Percentiles rank a stretch among this genome's conserved stretches.
These are phyloP conservation scores for Temnothorax unifasciatus DNA, from an alignment of 2,888 invertebrate genomes.

Conservation along the genomic window DNA sequence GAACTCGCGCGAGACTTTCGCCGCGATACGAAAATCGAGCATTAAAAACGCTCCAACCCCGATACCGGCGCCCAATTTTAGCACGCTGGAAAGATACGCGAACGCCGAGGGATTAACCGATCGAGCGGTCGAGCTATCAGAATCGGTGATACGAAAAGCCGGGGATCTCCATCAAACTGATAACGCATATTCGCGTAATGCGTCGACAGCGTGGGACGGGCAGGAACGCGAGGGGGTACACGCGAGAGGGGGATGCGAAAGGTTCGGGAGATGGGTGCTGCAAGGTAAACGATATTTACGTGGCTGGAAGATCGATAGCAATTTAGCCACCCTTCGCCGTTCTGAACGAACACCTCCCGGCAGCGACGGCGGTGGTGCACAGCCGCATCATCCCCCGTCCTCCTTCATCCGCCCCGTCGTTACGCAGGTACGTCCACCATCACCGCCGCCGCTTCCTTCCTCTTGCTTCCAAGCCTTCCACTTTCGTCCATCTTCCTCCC, in stretches of 20 bases:
- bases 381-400: constrained; percentile 39
- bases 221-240: constrained; percentile 26
- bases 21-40: constrained; percentile 8
- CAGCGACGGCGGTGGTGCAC: constrained; percentile 46
- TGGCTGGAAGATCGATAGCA: constrained; percentile 78
- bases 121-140: constrained; percentile 51
- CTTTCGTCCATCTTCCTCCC: constrained; percentile 34
- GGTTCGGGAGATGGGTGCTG: constrained; percentile 50
- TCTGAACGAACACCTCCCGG: constrained; percentile 68
- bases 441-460: constrained; percentile 45
- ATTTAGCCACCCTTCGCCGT: constrained; percentile 78
- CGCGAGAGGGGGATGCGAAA: constrained; percentile 20
- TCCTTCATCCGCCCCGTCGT: constrained; percentile 7
- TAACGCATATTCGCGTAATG: constrained; percentile 61
- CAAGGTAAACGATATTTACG: constrained; percentile 80
- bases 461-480: constrained; percentile 38
- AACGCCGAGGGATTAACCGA: constrained; percentile 49
- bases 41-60: constrained; percentile 7
- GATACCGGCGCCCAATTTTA: constrained; percentile 29
- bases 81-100: constrained; percentile 30
- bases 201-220: constrained; percentile 33
- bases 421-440: constrained; percentile 62
- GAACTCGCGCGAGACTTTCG: constrained; percentile 5
- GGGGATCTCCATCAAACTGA: constrained; percentile 54
- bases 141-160: constrained; percentile 59